These are phyloP conservation scores for Lepetodrilus schrolli DNA, from an alignment of 2,888 invertebrate genomes.

Conservation along the genomic window DNA sequence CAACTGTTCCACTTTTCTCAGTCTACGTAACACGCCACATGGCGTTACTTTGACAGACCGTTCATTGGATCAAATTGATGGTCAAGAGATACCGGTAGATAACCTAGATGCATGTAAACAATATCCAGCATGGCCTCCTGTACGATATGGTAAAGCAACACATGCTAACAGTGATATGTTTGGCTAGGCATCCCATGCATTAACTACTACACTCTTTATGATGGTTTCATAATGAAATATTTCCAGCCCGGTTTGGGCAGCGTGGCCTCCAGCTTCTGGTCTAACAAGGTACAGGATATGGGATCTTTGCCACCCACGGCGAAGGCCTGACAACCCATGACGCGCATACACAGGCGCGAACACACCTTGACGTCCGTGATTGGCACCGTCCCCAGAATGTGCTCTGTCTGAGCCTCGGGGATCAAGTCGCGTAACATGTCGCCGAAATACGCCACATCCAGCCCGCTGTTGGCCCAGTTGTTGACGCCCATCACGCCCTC, in stretches of 20 bases:
- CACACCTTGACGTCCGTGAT: constrained; percentile 43
- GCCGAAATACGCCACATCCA: constrained; percentile 43
- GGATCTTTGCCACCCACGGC: constrained; percentile 29
- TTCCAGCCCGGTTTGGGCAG: constrained; percentile 33
- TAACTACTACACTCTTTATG: too few species aligned
- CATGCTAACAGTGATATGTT: too few species aligned
- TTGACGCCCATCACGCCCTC: constrained; percentile 34
- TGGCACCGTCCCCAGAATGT: constrained; percentile 41
- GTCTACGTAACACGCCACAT: too few species aligned
- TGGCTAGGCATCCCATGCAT: too few species aligned
- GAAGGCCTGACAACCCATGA: constrained; percentile 47
- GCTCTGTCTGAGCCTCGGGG: constrained; percentile 31
- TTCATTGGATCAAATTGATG: too few species aligned
- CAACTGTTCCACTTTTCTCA: too few species aligned
- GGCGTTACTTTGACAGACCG: too few species aligned
- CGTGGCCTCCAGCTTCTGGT: constrained; percentile 18
- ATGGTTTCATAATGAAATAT: constrained; percentile 37
- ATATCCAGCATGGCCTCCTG: too few species aligned
- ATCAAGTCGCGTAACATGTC: constrained; percentile 38
- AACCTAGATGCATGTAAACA: too few species aligned
- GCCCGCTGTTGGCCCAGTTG: constrained; percentile 44
- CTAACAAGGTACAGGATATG: constrained; percentile 39
- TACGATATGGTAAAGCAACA: too few species aligned
- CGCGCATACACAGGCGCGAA: constrained; percentile 50
- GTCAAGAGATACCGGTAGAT: too few species aligned